Base-by-base conservation (phyloP, 2,888 invertebrate species). In the Agelastica alni region DNA sequence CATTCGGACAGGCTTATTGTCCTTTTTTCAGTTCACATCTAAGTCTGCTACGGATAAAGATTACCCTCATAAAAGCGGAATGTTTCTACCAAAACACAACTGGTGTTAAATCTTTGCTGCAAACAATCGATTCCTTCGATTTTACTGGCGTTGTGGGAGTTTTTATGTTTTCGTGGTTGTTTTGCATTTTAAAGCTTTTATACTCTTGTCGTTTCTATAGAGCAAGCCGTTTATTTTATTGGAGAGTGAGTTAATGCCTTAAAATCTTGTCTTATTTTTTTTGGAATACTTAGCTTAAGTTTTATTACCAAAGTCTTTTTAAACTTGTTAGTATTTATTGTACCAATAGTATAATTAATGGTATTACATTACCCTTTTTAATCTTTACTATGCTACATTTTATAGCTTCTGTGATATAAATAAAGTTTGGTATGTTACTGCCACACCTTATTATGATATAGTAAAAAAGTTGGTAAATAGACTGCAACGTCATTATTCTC, bases 81-180 rank as follows among this genome's bases (percentile, higher is more conserved):
- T 51, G 46, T 56, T 41, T 20, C 42, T 37, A 26, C 43, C 46
- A 31, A 47, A 51, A 46, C 47, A 51, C 42, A 51, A 51, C 47
- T 30, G 51, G 56, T 51, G 56, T 37, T 56, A 46, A 51, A 56
- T 56, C 56, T 47, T 49, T 22, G 37, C 49, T 45, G 47, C 31
- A 30, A 48, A 52, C 37, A 53, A 14, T 47, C 53, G 53, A 53
- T 43, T 48, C 53, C 12, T 53, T 53, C 53, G 48, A 53, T 53
- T 53, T 43, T 31, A 48, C 34, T 53, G 43, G 36, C 53, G 46
- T 36, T 34, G 22, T 28, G 44, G 44, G 48, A 37, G 42, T 43
- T 20, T 53, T 48, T 53, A 46, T 53, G 53, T 53, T 48, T 47
- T 48, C 36, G 53, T 20, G 53, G 53, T 32, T 48, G 43, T 43